Conservation (phyloP, 2,113 vertebrate species). For the Macquaria ambigua region DNA sequence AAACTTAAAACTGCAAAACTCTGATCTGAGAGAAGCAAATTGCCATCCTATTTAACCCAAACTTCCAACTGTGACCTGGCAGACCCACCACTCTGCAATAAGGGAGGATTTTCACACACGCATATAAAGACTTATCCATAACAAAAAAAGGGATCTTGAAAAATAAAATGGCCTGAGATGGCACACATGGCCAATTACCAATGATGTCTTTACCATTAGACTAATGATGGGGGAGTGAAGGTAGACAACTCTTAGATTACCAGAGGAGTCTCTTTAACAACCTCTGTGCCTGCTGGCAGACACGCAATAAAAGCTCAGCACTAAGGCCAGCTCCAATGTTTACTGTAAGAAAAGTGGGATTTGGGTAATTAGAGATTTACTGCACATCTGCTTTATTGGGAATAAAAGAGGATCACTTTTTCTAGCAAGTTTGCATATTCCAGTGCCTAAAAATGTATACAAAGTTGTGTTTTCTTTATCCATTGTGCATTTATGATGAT, state of each 20-base stretch:
- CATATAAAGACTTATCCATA: conserved; percentile 1
- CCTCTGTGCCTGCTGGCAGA: conserved; percentile 4
- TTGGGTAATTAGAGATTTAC: not conserved
- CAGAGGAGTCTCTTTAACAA: not conserved
- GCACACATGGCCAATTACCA: not conserved
- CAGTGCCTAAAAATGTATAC: not conserved
- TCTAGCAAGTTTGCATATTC: not conserved
- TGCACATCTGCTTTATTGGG: not conserved
- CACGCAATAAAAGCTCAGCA: conserved; percentile 1
- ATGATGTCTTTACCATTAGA: conserved; percentile 1
- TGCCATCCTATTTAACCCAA: conserved; percentile 27
- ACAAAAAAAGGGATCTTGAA: not conserved
- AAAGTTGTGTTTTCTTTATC: not conserved
- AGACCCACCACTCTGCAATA: not conserved
- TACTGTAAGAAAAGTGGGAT: not conserved
- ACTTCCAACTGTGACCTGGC: conserved; percentile 21
- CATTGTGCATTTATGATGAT: not conserved
- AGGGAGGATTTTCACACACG: not conserved
- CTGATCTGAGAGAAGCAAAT: conserved; percentile 8
- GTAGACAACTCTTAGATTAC: not conserved
- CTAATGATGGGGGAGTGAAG: conserved; percentile 17
- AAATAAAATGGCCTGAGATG: not conserved
- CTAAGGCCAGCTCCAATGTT: not conserved
- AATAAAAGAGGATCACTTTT: not conserved
- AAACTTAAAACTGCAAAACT: conserved; percentile 17